Evolutionary conservation across 2,888 invertebrate species (phyloP).

Genomic region (Lasioglossum morio): DNA sequence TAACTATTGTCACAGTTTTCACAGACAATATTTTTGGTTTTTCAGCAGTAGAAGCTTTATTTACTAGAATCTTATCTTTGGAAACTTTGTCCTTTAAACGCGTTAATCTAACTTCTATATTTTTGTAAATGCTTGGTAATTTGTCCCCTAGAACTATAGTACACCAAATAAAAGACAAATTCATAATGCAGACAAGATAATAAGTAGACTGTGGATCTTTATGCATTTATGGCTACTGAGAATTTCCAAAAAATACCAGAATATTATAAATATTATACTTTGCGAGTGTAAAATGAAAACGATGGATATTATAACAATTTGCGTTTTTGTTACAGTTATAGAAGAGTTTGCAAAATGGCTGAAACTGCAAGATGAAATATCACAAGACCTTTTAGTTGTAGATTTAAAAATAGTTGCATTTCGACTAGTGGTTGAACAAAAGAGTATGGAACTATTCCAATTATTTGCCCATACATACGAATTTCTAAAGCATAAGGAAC

Average conservation of each 20-base stretch:
- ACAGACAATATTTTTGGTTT: background rate
- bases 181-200: background rate
- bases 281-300: background rate
- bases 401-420: conserved; percentile 90
- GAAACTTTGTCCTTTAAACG: conserved; percentile 48
- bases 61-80: background rate
- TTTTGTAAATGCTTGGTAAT: conserved; percentile 48
- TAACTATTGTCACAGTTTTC: conserved; percentile 7
- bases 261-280: too few species aligned
- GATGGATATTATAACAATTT: background rate
- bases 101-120: conserved; percentile 55
- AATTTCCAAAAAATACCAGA: too few species aligned
- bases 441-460: conserved; percentile 88
- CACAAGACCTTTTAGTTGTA: conserved; percentile 85
- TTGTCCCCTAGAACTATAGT: conserved; percentile 7
- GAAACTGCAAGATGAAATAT: conserved; percentile 64
- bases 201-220: too few species aligned
- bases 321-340: conserved; percentile 77
- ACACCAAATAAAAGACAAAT: background rate
- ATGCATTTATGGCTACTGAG: too few species aligned
- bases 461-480: conserved; percentile 88
- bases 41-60: background rate
- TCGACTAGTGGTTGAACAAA: conserved; percentile 89
- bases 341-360: conserved; percentile 84
- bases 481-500: conserved; percentile 87